Percentiles rank a stretch among this genome's conserved stretches.
phyloP scores from a whole-genome alignment of 2,113 vertebrate species.

The Platycercus adscitus region DNA sequence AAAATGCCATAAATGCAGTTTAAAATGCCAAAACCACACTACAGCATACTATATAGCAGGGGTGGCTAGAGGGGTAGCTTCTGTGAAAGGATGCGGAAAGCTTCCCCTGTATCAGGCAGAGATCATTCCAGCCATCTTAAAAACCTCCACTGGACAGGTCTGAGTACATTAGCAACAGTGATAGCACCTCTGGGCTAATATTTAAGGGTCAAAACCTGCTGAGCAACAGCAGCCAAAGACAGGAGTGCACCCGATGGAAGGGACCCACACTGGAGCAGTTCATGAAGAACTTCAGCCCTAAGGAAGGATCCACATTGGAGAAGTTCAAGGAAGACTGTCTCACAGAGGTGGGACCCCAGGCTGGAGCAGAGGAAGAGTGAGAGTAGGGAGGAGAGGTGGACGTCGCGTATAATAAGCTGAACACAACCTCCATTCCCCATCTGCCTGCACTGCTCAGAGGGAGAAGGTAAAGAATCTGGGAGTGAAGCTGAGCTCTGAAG shows the following conservation, averaged over 20 bases:
- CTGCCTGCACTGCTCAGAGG: fast-evolving
- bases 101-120: fast-evolving
- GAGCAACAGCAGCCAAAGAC: not conserved
- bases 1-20: not conserved
- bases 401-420: fast-evolving
- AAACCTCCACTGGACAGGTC: fast-evolving
- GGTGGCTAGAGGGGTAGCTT: not conserved
- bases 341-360: not conserved
- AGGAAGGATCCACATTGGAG: not conserved
- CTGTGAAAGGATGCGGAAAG: not conserved
- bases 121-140: not conserved
- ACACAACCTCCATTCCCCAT: not conserved
- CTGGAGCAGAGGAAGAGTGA: not conserved
- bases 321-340: not conserved
- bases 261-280: fast-evolving
- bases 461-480: not conserved
- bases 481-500: not conserved
- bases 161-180: fast-evolving
- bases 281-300: not conserved
- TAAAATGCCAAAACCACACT: not conserved
- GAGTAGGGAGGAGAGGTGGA: not conserved
- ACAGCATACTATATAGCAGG: not conserved
- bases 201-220: not conserved
- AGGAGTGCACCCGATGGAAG: not conserved
- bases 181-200: fast-evolving